These are phyloP conservation scores for Portunus trituberculatus DNA, from an alignment of 1,140 invertebrate genomes.

Conservation along the genomic window DNA sequence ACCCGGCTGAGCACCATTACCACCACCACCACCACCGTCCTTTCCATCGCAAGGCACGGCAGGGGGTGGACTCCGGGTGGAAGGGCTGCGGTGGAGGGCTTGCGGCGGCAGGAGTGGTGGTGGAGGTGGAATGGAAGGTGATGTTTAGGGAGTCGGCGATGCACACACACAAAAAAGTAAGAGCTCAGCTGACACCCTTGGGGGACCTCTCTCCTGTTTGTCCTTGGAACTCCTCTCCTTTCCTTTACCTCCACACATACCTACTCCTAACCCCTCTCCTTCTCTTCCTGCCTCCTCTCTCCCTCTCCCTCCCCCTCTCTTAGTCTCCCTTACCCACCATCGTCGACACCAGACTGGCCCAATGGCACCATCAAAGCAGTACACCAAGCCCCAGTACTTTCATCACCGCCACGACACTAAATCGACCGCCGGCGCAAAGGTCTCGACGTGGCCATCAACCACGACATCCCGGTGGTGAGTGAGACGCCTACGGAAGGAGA, in stretches of 20 bases:
- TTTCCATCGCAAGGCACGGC: background rate
- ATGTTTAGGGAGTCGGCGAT: background rate
- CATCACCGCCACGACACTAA: background rate
- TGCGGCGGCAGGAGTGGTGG: background rate
- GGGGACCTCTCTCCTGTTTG: background rate
- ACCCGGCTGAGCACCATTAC: too few relatives aligned
- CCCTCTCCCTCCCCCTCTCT: background rate
- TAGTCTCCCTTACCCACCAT: background rate
- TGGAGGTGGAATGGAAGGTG: background rate
- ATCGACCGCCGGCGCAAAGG: background rate
- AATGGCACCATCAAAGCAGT: background rate
- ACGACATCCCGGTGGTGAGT: background rate
- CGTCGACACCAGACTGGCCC: background rate
- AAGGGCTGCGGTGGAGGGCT: background rate
- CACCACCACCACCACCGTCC: background rate
- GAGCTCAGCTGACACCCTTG: background rate
- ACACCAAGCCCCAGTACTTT: background rate
- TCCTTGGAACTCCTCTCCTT: slow-evolving; percentile 8
- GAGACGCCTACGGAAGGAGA: too few relatives aligned
- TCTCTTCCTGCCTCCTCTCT: background rate
- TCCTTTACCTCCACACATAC: slow-evolving; percentile 10
- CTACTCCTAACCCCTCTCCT: background rate
- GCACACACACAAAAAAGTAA: background rate
- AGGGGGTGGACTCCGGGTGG: background rate
- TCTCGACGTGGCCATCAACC: background rate